Percentiles rank a stretch among this genome's conserved stretches.
Conservation (phyloP, 2,888 invertebrate species). For the Eretmocerus hayati region DNA sequence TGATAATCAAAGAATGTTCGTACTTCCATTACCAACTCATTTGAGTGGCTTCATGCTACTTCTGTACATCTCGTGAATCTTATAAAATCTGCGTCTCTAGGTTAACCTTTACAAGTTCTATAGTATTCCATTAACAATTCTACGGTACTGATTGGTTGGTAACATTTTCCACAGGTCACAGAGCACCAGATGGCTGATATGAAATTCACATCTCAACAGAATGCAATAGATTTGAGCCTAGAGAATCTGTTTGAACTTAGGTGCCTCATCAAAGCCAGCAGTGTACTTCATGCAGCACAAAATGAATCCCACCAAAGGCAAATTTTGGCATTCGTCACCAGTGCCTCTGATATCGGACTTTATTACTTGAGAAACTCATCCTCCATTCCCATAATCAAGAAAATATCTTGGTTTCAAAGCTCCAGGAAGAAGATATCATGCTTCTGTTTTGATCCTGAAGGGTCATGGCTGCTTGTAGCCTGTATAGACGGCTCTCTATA, state of each 20-base stretch:
- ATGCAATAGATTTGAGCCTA: conserved; percentile 17
- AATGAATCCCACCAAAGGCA: conserved; percentile 36
- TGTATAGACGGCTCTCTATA: conserved; percentile 54
- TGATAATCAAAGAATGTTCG: too few species aligned
- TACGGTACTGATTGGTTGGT: too few species aligned
- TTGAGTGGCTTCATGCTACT: too few species aligned
- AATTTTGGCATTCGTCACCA: conserved; percentile 38
- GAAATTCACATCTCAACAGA: conserved; percentile 13
- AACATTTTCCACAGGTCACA: too few species aligned
- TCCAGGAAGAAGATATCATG: conserved; percentile 37
- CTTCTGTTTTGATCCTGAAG: conserved; percentile 76
- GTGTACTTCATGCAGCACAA: conserved; percentile 35
- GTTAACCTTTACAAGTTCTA: too few species aligned
- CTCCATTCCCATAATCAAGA: conserved; percentile 34
- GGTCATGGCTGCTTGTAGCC: conserved; percentile 64
- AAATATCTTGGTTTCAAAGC: conserved; percentile 42
- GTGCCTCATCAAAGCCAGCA: conserved; percentile 38
- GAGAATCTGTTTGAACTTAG: conserved; percentile 35
- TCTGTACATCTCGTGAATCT: too few species aligned
- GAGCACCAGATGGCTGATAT: conserved; percentile 19
- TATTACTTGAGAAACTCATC: conserved; percentile 35
- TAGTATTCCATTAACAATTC: too few species aligned
- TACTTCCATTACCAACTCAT: too few species aligned
- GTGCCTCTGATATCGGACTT: conserved; percentile 36
- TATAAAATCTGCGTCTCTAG: too few species aligned